Evolutionary conservation across 2,888 invertebrate species (phyloP).

Genomic region (Aphidoletes aphidimyza): DNA sequence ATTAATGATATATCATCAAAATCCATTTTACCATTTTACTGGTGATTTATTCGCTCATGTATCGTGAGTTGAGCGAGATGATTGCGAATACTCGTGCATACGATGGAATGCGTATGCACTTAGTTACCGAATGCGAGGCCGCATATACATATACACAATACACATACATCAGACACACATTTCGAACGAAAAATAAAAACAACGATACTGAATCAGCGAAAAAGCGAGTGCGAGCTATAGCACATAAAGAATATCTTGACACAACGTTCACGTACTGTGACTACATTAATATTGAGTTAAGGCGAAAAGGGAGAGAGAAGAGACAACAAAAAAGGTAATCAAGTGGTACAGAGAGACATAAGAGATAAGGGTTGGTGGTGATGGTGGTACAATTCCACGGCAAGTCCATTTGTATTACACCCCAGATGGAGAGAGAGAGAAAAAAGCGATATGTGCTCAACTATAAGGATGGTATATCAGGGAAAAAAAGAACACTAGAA

Average conservation of each 20-base stretch:
- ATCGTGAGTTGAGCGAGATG: background rate
- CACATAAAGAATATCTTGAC: constrained; percentile 43
- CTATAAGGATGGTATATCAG: too few relatives aligned
- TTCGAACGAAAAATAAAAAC: constrained; percentile 22
- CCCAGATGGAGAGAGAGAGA: background rate
- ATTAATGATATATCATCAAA: constrained; percentile 50
- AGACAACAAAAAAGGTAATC: background rate
- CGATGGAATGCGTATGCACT: constrained; percentile 16
- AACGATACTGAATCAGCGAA: constrained; percentile 17
- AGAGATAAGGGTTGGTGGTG: background rate
- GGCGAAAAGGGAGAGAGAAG: constrained; percentile 13
- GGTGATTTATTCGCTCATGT: constrained; percentile 24
- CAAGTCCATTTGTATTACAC: background rate
- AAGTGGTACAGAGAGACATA: background rate
- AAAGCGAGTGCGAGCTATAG: background rate
- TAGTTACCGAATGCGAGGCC: background rate
- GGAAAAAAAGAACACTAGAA: background rate
- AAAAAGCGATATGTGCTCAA: background rate
- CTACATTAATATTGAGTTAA: constrained; percentile 44
- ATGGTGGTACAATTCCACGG: background rate
- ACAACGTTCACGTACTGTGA: constrained; percentile 45
- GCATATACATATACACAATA: constrained; percentile 5
- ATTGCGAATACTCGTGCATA: background rate
- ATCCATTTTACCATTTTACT: constrained; percentile 51
- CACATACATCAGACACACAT: background rate